Conservation (phyloP, 2,888 invertebrate genomes). For the Cerceris ruficornis region DNA sequence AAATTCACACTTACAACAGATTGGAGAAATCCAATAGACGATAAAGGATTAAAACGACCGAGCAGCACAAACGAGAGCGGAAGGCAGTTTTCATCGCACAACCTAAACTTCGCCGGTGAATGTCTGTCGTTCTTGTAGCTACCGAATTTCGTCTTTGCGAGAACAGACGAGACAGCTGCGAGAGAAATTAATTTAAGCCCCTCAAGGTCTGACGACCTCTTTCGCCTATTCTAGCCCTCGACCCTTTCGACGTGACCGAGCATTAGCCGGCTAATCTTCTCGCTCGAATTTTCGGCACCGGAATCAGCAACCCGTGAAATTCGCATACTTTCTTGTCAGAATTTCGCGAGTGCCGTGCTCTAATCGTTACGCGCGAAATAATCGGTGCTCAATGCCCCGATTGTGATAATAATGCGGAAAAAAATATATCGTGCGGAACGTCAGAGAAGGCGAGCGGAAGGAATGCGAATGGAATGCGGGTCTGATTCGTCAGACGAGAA, state of each 20-base stretch:
- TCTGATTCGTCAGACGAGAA: too few species aligned
- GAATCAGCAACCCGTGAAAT: constrained; percentile 22
- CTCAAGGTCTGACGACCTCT: constrained; percentile 8
- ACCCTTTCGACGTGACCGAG: constrained; percentile 33
- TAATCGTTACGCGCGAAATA: background rate
- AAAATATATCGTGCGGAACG: too few species aligned
- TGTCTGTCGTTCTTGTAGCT: background rate
- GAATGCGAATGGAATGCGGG: too few species aligned
- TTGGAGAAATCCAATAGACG: too few species aligned
- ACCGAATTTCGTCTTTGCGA: background rate
- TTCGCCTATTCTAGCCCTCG: background rate
- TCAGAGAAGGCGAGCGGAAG: too few species aligned
- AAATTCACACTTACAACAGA: too few species aligned
- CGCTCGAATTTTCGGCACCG: constrained; percentile 4
- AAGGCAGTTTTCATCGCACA: background rate
- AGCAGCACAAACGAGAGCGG: too few species aligned
- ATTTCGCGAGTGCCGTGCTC: background rate
- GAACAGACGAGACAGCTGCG: constrained; percentile 18
- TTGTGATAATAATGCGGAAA: too few species aligned
- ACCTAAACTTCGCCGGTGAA: constrained; percentile 12
- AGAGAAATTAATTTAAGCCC: constrained; percentile 44
- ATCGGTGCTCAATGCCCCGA: background rate
- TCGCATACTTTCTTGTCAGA: background rate
- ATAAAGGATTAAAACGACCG: too few species aligned
- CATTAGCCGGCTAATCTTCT: constrained; percentile 35